Base-by-base conservation (phyloP, 2,888 invertebrate genomes). In the Sympetrum striolatum region DNA sequence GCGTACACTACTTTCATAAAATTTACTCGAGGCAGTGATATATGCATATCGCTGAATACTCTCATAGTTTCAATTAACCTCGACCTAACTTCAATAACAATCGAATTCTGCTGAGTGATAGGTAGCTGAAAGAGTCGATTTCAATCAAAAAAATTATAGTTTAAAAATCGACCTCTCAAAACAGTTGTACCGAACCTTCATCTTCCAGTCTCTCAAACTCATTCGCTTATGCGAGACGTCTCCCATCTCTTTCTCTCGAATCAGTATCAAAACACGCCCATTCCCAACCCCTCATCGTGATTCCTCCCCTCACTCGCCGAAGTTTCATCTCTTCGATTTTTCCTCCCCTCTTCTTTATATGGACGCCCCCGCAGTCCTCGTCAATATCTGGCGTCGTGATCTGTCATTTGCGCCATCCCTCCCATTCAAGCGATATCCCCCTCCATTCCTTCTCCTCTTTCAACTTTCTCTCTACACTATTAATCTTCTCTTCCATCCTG, bases 361-460 rank as follows among this genome's bases (percentile, higher is more conserved):
- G 15, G 39, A 81, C 18, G 81, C 81, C 81, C 81, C 44, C 53
- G 53, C 53, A 53, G 53, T 53, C 81, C 18, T 53, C 81, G 81
- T 81, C 81, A 81, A 81, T 81, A 81, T 44, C 81, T 44, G 81
- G 44, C 81, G 81, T 81, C 48, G 81, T 22, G 81, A 81, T 81
- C 81, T 81, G 81, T 48, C 81, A 81, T 48, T 48, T 48, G 39
- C 81, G 81, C 44, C 25, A 2, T 39, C n/a, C 18, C 44, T 25
- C n/a, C 12, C 44, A 25, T 25, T 15, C 44, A 8, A 25, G 25
- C 44, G 25, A 12, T 8, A 14, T 48, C 25, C 22, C 44, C 5
- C 15, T 44, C 18, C 10, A 8, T 25, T 10, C 44, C 3, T 37
- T 39, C 44, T 39, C 48, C 25, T 81, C 4, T 64, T 64, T 10